These are phyloP conservation scores for Semotilus atromaculatus DNA, from an alignment of 2,797 vertebrate genomes.

Conservation along the genomic window DNA sequence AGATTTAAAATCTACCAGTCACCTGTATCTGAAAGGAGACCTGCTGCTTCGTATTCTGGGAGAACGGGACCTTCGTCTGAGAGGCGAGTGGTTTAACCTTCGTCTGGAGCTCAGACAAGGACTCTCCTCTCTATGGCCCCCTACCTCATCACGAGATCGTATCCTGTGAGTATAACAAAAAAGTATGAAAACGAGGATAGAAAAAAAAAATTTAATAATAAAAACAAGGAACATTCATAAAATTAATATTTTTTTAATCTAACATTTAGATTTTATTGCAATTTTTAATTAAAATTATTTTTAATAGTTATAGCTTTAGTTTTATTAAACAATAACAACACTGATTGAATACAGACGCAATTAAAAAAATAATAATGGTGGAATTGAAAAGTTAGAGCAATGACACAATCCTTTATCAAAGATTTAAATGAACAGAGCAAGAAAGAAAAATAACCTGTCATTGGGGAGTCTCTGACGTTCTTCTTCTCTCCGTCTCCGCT, in stretches of 20 bases:
- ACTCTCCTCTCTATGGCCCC: constrained; percentile 79
- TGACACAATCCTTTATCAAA: background rate
- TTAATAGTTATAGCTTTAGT: background rate
- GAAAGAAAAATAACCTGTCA: constrained; percentile 74
- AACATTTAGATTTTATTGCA: background rate
- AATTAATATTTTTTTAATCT: background rate
- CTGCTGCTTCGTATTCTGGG: constrained; percentile 83
- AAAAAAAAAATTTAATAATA: no score
- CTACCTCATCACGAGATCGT: constrained; percentile 80
- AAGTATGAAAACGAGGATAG: background rate
- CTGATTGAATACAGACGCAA: no score
- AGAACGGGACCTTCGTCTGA: constrained; percentile 82
- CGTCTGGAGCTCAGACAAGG: constrained; percentile 76
- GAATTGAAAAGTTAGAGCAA: background rate
- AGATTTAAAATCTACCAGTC: background rate
- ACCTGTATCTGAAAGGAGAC: constrained; percentile 74
- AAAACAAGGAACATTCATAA: background rate
- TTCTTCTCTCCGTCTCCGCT: constrained; percentile 82
- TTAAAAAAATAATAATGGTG: background rate
- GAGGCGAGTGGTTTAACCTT: constrained; percentile 81
- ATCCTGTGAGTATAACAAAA: constrained; percentile 70
- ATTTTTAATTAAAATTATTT: background rate
- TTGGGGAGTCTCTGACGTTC: constrained; percentile 83
- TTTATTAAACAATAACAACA: background rate
- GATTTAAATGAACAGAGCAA: background rate